Evolutionary conservation across 2,888 invertebrate species (phyloP), one percentile per base, ranked within the genome.

Genomic region (Escarpia spicata): DNA sequence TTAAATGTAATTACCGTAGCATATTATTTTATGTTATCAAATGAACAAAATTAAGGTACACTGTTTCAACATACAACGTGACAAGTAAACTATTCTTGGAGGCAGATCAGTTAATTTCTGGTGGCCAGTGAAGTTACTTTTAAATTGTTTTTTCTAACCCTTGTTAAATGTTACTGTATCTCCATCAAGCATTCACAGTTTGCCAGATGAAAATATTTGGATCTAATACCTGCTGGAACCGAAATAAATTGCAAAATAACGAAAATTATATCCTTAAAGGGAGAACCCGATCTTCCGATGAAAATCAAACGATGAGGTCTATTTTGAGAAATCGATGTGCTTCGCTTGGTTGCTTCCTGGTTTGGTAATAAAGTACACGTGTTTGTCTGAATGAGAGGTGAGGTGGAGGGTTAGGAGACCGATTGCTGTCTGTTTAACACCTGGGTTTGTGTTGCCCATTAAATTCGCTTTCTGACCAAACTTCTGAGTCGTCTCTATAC

Each of bases 401-500:
- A 15, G 19, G 26, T 19, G 75, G 19, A 26, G 19, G 75, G 6
- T 75, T 75, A 75, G n/a, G n/a, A 75, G 75, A 75, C 75, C 75
- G 26, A 75, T 75, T 75, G n/a, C 75, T 26, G 75, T 75, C 75
- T 75, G 75, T 75, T n/a, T n/a, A 75, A 75, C 75, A 75, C 75
- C 75, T 75, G 75, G 19, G n/a, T 75, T 75, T 75, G 75, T 75
- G 75, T 26, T 26, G 19, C 19, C 19, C 75, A 75, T 75, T 75
- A 75, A 75, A 75, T 75, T 75, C 75, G 19, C 75, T 75, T 75
- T 26, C 75, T 75, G 75, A 75, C 75, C 19, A 75, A 75, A 19
- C 75, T 75, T 52, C 52, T 1, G n/a, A 75, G 75, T 75, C 75
- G 75, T 75, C 26, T 75, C 3, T 75, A 75, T 75, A 75, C 19